Evolutionary conservation across 2,888 invertebrate species (phyloP).

Genomic region (Elysia crispata): DNA sequence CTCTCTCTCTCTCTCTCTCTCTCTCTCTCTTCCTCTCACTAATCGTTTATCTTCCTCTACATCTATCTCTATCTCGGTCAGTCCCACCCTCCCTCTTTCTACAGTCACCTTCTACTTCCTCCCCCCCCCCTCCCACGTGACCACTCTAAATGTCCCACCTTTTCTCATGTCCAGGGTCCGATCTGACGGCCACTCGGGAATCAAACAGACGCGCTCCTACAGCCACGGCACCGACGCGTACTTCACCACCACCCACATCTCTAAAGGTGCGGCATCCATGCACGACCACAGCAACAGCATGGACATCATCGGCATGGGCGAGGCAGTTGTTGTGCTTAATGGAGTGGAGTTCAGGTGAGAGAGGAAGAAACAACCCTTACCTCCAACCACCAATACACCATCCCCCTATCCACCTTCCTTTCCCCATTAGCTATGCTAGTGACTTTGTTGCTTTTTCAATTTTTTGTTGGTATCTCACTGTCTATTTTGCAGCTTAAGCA

Average conservation of each 20-base stretch:
- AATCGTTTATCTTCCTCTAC: slow-evolving; percentile 25
- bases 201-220: background rate
- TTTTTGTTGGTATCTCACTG: too few relatives aligned
- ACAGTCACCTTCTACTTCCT: background rate
- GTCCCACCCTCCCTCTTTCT: background rate
- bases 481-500: too few relatives aligned
- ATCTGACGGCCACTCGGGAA: background rate
- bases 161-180: slow-evolving; percentile 83
- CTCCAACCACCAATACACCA: too few relatives aligned
- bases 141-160: slow-evolving; percentile 76
- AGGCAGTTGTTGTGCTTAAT: slow-evolving; percentile 54
- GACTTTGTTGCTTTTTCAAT: too few relatives aligned
- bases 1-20: too few relatives aligned
- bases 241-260: slow-evolving; percentile 27
- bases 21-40: background rate
- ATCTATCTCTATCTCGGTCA: background rate
- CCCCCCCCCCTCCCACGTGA: background rate
- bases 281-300: slow-evolving; percentile 69
- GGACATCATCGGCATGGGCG: slow-evolving; percentile 65
- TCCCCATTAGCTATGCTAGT: too few relatives aligned
- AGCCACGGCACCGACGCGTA: slow-evolving; percentile 24
- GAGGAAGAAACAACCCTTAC: too few relatives aligned
- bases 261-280: slow-evolving; percentile 51
- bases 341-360: too few relatives aligned
- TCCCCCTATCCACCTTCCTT: too few relatives aligned